Conservation (phyloP, 2,113 vertebrate genomes). For the Paracanthobrama guichenoti region DNA sequence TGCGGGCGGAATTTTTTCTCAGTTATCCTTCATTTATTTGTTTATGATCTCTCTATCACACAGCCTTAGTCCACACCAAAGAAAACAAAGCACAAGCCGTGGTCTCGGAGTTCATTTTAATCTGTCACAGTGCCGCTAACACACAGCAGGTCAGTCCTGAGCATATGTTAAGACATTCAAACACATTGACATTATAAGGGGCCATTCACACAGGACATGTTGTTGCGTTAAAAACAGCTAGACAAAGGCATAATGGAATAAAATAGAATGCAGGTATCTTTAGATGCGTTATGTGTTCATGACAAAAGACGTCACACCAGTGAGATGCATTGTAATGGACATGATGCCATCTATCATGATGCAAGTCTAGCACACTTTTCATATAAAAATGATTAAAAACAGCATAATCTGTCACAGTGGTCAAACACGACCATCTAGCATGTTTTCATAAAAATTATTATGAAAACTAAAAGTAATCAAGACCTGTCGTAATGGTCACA, state of each 20-base stretch:
- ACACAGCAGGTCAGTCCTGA: conserved; percentile 14
- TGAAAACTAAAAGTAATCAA: neutral
- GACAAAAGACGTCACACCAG: no score
- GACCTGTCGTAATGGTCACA: neutral
- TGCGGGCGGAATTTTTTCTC: conserved; percentile 6
- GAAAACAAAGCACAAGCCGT: conserved; percentile 20
- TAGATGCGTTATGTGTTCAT: no score
- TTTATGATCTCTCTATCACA: conserved; percentile 3
- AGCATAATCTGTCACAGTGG: no score
- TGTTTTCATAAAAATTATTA: neutral
- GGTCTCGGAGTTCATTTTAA: conserved; percentile 12
- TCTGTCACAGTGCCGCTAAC: neutral
- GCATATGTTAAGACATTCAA: conserved; percentile 28
- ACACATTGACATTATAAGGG: neutral
- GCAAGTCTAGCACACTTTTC: no score
- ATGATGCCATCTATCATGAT: no score
- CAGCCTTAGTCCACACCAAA: neutral
- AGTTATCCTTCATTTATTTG: conserved; percentile 5
- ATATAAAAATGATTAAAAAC: no score
- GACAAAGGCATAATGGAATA: neutral
- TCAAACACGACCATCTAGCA: no score
- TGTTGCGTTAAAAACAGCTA: neutral
- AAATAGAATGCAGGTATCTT: neutral
- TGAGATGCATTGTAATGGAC: no score
- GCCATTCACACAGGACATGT: neutral